Evolutionary conservation across 2,888 invertebrate genomes (phyloP).

Genomic region (Sclerodermus sp.): DNA sequence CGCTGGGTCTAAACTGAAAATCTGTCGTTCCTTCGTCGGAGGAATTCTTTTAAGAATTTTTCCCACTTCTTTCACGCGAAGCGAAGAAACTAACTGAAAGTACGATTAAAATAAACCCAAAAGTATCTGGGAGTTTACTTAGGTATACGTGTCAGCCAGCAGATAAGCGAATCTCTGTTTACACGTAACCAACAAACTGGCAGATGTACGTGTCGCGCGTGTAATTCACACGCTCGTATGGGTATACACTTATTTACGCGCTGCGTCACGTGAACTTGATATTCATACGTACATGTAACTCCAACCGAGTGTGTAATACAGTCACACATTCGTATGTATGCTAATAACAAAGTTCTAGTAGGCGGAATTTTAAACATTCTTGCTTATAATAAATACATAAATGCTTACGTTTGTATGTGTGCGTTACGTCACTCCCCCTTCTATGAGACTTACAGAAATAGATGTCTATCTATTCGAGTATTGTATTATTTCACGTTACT

Average conservation of each 20-base stretch:
- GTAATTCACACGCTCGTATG: conserved; percentile 25
- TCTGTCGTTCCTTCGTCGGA: too few relatives aligned
- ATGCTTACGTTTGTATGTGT: background rate
- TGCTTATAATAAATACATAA: background rate
- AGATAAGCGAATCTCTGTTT: conserved; percentile 40
- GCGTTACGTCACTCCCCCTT: background rate
- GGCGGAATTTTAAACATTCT: too few relatives aligned
- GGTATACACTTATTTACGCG: conserved; percentile 24
- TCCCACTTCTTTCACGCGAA: background rate
- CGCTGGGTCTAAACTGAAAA: too few relatives aligned
- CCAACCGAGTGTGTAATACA: too few relatives aligned
- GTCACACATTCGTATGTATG: too few relatives aligned
- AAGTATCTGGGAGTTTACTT: conserved; percentile 19
- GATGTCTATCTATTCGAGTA: too few relatives aligned
- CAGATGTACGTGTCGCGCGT: conserved; percentile 38
- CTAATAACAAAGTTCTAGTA: too few relatives aligned
- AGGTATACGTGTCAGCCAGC: conserved; percentile 25
- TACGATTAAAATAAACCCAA: conserved; percentile 28
- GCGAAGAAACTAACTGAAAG: conserved; percentile 2
- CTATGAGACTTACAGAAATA: too few relatives aligned
- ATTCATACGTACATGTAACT: conserved; percentile 10
- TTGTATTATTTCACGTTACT: too few relatives aligned
- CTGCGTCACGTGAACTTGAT: conserved; percentile 33
- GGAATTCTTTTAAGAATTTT: too few relatives aligned
- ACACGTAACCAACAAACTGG: conserved; percentile 37